Conservation (phyloP, 2,888 invertebrate species). For the Machimus atricapillus region DNA sequence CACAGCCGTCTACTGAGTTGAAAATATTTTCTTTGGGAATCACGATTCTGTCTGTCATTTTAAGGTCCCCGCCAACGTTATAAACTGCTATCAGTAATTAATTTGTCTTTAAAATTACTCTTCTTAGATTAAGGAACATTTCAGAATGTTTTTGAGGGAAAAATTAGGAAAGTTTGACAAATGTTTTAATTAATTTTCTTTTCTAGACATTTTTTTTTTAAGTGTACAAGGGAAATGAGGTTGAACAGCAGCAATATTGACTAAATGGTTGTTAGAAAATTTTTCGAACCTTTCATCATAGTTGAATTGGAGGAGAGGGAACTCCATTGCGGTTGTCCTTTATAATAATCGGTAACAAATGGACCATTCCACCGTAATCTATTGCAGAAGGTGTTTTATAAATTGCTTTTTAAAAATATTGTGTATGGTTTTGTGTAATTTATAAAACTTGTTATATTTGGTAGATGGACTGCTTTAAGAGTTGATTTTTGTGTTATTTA, state of each 20-base stretch:
- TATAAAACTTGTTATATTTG: no score
- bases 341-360: background rate
- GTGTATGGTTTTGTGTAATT: no score
- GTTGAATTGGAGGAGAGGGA: background rate
- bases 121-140: background rate
- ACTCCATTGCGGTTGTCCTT: background rate
- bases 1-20: background rate
- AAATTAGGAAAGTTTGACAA: background rate
- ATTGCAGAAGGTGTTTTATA: background rate
- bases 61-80: background rate
- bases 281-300: background rate
- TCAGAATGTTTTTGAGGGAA: background rate
- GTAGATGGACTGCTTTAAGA: no score
- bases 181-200: background rate
- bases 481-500: no score
- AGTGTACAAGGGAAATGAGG: background rate
- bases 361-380: background rate
- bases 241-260: background rate
- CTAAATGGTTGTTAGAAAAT: background rate
- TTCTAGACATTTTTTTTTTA: background rate
- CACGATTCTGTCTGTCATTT: slow-evolving; percentile 12
- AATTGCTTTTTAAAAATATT: background rate
- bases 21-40: background rate
- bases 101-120: slow-evolving; percentile 12
- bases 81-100: slow-evolving; percentile 19